Conservation (phyloP, 2,888 invertebrate species). For the Anticlea derivata region DNA sequence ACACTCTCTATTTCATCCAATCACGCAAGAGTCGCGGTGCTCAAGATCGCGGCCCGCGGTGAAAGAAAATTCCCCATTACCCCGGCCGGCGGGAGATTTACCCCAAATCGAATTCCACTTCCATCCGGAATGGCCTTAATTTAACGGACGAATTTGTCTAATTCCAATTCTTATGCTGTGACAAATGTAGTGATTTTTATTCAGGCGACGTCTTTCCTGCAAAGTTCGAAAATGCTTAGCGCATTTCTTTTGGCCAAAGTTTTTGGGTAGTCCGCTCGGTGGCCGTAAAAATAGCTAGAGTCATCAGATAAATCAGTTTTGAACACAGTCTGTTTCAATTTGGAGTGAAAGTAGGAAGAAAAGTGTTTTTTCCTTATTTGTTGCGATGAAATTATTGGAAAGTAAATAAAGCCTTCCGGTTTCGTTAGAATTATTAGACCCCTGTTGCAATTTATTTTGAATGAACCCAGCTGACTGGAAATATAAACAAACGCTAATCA, state of each 20-base stretch:
- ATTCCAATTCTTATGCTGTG: conserved; percentile 81
- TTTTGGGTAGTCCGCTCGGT: conserved; percentile 21
- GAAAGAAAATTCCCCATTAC: conserved; percentile 62
- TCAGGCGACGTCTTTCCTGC: conserved; percentile 54
- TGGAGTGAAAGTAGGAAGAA: not conserved
- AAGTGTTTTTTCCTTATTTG: conserved; percentile 8
- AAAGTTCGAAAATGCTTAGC: conserved; percentile 44
- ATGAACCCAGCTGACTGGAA: not conserved
- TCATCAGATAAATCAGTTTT: conserved; percentile 28
- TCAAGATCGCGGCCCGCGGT: conserved; percentile 58
- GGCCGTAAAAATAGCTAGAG: conserved; percentile 16
- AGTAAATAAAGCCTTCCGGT: not conserved
- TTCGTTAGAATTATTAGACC: not conserved
- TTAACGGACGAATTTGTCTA: conserved; percentile 83
- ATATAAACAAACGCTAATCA: not conserved
- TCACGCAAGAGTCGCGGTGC: conserved; percentile 66
- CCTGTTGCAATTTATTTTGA: not conserved
- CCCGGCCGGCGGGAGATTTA: conserved; percentile 67
- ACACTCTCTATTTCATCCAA: conserved; percentile 75
- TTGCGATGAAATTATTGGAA: conserved; percentile 3
- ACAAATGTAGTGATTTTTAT: conserved; percentile 81
- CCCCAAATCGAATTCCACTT: conserved; percentile 78
- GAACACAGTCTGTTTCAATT: conserved; percentile 20
- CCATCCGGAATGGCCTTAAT: conserved; percentile 75
- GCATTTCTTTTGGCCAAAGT: conserved; percentile 39